Percentiles rank a stretch among this genome's conserved stretches.
These are phyloP conservation scores for Drosophila cracens DNA, from an alignment of 2,888 invertebrate genomes.

Conservation along the genomic window DNA sequence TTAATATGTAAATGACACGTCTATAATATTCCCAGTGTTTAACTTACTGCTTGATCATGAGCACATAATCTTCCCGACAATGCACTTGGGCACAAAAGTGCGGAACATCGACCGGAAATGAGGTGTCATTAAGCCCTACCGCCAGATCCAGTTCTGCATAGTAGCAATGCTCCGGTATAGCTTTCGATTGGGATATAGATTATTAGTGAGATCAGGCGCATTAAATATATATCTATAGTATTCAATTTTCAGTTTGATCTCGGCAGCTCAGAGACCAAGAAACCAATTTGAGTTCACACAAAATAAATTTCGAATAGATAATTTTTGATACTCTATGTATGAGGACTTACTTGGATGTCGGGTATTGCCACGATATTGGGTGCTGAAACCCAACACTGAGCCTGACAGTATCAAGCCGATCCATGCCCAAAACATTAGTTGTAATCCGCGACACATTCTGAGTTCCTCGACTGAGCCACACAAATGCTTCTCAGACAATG, in stretches of 20 bases:
- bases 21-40: not conserved
- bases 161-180: constrained; percentile 59
- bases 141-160: constrained; percentile 69
- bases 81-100: constrained; percentile 61
- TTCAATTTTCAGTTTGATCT: not conserved
- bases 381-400: constrained; percentile 38
- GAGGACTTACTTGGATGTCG: constrained; percentile 62
- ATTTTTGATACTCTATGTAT: not conserved
- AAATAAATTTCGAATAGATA: too few relatives aligned
- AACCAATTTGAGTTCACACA: not conserved
- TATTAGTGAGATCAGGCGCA: not conserved
- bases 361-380: constrained; percentile 71
- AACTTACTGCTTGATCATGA: constrained; percentile 76
- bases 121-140: constrained; percentile 58
- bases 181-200: constrained; percentile 23
- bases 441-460: constrained; percentile 23
- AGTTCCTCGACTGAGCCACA: not conserved
- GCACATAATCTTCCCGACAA: constrained; percentile 76
- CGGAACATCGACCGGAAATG: constrained; percentile 56
- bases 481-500: constrained; percentile 7
- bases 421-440: constrained; percentile 1
- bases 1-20: not conserved
- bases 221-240: not conserved
- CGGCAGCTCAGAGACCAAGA: not conserved
- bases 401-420: not conserved